phyloP scores from a whole-genome alignment of 2,797 vertebrate genomes.

The Sebastes trivittatus region DNA sequence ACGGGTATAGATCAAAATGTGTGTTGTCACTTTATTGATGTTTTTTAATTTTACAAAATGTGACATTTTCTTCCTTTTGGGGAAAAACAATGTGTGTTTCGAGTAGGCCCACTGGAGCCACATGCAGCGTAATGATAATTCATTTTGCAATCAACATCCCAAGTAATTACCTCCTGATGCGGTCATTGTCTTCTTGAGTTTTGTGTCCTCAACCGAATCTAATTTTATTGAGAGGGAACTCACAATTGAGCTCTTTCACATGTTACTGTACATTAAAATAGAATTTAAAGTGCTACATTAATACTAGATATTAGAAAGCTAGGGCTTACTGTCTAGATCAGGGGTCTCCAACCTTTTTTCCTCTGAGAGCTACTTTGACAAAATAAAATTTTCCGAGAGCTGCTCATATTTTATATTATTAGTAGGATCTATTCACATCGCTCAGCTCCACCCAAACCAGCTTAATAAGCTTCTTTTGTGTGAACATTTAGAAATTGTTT shows the following conservation, averaged over 20 bases:
- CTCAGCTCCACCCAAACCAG: background rate
- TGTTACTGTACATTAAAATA: background rate
- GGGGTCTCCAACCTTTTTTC: no score
- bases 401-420: no score
- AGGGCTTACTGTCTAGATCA: background rate
- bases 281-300: background rate
- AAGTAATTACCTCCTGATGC: constrained; percentile 63
- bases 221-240: constrained; percentile 20
- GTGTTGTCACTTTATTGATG: background rate
- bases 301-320: background rate
- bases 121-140: constrained; percentile 28
- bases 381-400: no score
- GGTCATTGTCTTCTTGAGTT: constrained; percentile 41
- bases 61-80: background rate
- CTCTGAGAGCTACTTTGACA: no score
- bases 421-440: no score
- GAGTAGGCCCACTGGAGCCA: constrained; percentile 27
- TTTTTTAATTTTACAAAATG: background rate
- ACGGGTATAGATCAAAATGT: background rate
- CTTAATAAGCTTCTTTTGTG: no score
- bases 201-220: constrained; percentile 28
- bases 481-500: no score
- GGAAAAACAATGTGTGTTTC: constrained; percentile 1
- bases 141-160: constrained; percentile 55
- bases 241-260: background rate